Evolutionary conservation across 2,113 vertebrate species (phyloP).

Genomic region (Apistogramma diplotaenia): DNA sequence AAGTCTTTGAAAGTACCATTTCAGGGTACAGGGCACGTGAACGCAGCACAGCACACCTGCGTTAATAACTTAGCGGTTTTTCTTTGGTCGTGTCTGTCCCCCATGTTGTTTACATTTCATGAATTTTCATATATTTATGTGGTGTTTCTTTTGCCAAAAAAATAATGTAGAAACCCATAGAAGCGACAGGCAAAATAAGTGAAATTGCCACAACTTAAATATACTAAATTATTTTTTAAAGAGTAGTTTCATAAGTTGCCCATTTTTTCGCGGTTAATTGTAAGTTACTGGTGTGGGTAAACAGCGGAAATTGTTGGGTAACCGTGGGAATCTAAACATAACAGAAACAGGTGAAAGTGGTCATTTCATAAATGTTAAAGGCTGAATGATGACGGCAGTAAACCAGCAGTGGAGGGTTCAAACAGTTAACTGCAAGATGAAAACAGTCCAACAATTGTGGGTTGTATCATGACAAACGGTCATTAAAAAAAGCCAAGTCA

Average conservation of each 20-base stretch:
- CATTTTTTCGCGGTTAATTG: not conserved
- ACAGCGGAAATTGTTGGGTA: not conserved
- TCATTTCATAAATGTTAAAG: not conserved
- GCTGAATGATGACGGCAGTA: not conserved
- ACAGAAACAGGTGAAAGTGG: accelerated
- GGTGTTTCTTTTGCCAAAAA: accelerated
- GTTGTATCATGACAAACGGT: not conserved
- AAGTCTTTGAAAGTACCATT: not conserved
- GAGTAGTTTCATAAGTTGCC: accelerated
- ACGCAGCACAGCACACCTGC: not conserved
- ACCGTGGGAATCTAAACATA: not conserved
- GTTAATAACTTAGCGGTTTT: not conserved
- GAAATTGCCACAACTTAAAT: too few species aligned
- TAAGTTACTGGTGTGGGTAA: not conserved
- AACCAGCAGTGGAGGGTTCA: not conserved
- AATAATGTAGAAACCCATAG: accelerated
- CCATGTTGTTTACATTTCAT: accelerated
- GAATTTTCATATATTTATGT: not conserved
- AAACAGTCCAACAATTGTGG: not conserved
- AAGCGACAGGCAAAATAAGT: not conserved
- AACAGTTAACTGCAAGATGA: accelerated
- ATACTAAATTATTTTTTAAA: not conserved
- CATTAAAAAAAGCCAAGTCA: too few species aligned
- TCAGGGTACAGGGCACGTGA: not conserved
- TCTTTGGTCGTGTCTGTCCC: not conserved